These are phyloP conservation scores for Synergus umbraculus DNA, from an alignment of 2,888 invertebrate genomes.

Conservation along the genomic window DNA sequence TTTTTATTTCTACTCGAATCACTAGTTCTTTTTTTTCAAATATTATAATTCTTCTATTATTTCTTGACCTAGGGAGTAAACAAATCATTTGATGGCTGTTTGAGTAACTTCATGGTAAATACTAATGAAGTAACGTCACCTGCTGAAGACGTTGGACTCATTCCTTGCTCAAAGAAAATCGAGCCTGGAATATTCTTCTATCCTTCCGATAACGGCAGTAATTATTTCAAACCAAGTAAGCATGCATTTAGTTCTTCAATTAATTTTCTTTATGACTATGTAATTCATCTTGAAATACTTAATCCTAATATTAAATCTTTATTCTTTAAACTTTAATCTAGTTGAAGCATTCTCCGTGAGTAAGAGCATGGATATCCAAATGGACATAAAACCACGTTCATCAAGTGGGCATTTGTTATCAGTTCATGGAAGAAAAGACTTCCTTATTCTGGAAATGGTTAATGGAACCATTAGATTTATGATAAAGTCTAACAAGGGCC, in stretches of 20 bases:
- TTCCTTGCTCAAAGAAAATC: slow-evolving; percentile 88
- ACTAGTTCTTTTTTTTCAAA: slow-evolving; percentile 20
- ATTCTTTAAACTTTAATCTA: background rate
- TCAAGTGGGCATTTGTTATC: slow-evolving; percentile 91
- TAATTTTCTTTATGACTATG: slow-evolving; percentile 40
- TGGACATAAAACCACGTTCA: slow-evolving; percentile 93
- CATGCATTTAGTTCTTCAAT: slow-evolving; percentile 46
- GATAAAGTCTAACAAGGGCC: slow-evolving; percentile 90
- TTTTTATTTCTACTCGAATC: slow-evolving; percentile 17
- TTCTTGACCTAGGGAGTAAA: slow-evolving; percentile 79
- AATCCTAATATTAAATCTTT: background rate
- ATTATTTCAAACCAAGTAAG: slow-evolving; percentile 83
- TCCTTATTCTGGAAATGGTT: slow-evolving; percentile 90
- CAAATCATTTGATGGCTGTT: slow-evolving; percentile 89
- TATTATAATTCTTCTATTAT: slow-evolving; percentile 25
- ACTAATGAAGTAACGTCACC: slow-evolving; percentile 83
- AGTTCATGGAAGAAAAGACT: slow-evolving; percentile 87
- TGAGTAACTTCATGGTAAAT: slow-evolving; percentile 87
- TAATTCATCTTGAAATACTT: slow-evolving; percentile 55
- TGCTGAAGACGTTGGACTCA: slow-evolving; percentile 81
- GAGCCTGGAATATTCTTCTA: slow-evolving; percentile 92
- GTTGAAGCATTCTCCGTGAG: slow-evolving; percentile 90
- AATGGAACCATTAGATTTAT: slow-evolving; percentile 91
- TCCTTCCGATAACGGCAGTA: slow-evolving; percentile 84
- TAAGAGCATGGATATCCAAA: slow-evolving; percentile 85